Base-by-base conservation (phyloP, 2,113 vertebrate genomes). In the Bucco capensis region DNA sequence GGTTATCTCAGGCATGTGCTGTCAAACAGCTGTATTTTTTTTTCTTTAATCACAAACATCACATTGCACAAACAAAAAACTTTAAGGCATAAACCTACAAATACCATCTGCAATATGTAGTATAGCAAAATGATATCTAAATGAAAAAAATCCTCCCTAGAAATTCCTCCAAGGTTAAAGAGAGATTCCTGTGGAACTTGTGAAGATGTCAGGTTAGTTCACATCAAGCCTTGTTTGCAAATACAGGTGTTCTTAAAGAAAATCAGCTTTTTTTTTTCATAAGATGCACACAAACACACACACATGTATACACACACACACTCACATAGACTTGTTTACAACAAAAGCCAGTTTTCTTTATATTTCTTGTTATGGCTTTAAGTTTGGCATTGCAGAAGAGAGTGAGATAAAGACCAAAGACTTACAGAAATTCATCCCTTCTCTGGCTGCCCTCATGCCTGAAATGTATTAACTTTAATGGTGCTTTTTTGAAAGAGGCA, bases 321-420 rank as follows among this genome's bases (percentile, higher is more conserved):
- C n/a, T 64, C 38, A 70, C 44, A n/a, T 14, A 28, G 6, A 47
- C 27, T 12, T 71, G 51, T 86, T 89, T 92, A 89, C 78, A 93
- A 42, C 56, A 84, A 65, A 87, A 85, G 50, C 40, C 62, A 19
- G 5, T 72, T 73, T 89, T 78, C 53, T 82, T 89, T 53, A 1
- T 77, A 37, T 93, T 53, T 88, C 38, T 88, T 85, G 47, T 92
- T 76, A 51, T 15, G 64, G 77, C 86, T 94, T 95, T 96, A 93
- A 93, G 54, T 95, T 92, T 79, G 47, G 51, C 10, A 16, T 66
- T 83, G 80, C 40, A 58, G 75, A 80, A 84, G 50, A 75, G 35
- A 89, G 71, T 64, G 67, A 96, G 77, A 56, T 57, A 66, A 58
- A 96, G 92, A 97, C 95, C 96, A 97, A 97, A 97, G 96, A 97